Percentiles rank a stretch among this genome's conserved stretches.
Conservation (phyloP, 2,797 vertebrate genomes). For the Gadopsis marmoratus region DNA sequence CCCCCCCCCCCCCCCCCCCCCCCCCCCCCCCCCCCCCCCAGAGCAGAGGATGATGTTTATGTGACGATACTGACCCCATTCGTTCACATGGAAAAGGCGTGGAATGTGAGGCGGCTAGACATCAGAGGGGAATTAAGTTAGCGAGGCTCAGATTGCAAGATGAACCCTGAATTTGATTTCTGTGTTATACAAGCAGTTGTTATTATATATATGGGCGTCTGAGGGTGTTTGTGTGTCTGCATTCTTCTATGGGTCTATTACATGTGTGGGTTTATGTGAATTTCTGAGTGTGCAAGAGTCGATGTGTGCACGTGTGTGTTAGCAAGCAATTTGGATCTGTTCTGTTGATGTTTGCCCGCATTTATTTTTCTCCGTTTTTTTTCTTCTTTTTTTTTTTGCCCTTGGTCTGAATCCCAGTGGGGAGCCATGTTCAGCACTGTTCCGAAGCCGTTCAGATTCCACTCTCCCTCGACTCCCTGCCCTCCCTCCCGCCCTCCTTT, state of each 20-base stretch:
- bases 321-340: slow-evolving; percentile 47
- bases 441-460: slow-evolving; percentile 43
- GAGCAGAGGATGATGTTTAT: slow-evolving; percentile 76
- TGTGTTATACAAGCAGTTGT: slow-evolving; percentile 73
- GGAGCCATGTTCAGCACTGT: slow-evolving; percentile 45
- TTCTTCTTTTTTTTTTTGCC: slow-evolving; percentile 17
- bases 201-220: slow-evolving; percentile 61
- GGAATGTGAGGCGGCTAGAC: slow-evolving; percentile 58
- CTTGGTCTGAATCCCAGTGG: slow-evolving; percentile 59
- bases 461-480: slow-evolving; percentile 6
- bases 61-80: slow-evolving; percentile 87
- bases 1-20: too few species aligned
- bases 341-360: slow-evolving; percentile 47
- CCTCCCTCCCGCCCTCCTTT: slow-evolving; percentile 8
- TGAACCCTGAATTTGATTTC: slow-evolving; percentile 77
- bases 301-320: slow-evolving; percentile 12
- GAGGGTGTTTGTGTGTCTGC: slow-evolving; percentile 62
- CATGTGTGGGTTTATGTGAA: slow-evolving; percentile 40
- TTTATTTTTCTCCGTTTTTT: neutral
- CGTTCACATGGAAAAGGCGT: slow-evolving; percentile 77
- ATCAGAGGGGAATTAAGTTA: slow-evolving; percentile 73
- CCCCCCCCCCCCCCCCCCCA: too few species aligned
- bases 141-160: slow-evolving; percentile 68
- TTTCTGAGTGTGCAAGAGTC: slow-evolving; percentile 34
- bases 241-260: slow-evolving; percentile 47